Base-by-base conservation (phyloP, 92 coral and sea anemone genomes). In the Zoanthus sansibaricus region DNA sequence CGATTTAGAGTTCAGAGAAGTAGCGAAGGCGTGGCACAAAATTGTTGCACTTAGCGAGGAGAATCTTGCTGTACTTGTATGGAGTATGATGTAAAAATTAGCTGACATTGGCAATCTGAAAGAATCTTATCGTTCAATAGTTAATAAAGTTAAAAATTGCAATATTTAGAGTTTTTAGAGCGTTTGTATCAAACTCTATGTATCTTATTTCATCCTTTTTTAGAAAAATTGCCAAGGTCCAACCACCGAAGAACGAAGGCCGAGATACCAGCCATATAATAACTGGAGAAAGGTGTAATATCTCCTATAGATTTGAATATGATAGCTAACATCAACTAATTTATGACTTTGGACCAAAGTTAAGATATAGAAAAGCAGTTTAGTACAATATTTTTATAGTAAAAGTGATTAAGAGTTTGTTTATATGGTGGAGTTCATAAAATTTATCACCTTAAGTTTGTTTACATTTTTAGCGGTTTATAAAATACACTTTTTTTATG, bases 251-350 rank as follows among this genome's bases (percentile, higher is more conserved):
- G 84, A 62, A 79, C 37, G 20, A 68, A 79, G 37, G 47, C 84
- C 16, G 84, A 79, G 61, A 79, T 44, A 12, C 72, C 84, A 62
- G 72, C 84, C 42, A 79, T 70, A 78, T 78, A 62, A 62, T 54
- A 46, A 66, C 69, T 5, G 69, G 17, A 17, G 20, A 62, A 9
- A 62, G 9, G 14, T 17, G 25, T 42, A 72, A 17, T 33, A 4
- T 5, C 14, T 0, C 9, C 20, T 14, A 9, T 72, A 16, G 51
- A 72, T 72, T 44, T 17, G 44, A 44, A 72, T 72, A 72, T 17
- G 44, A 44, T 48, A 17, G n/a, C n/a, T 62, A 13, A 72, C 6
- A 18, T 72, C 6, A 1, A 45, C 6, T 16, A 45, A 9, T 3
- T 49, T 49, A 49, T 49, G 1, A 49, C 9, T 37, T 49, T 49